phyloP scores from a whole-genome alignment of 2,113 vertebrate genomes.

The Anguilla japonica region DNA sequence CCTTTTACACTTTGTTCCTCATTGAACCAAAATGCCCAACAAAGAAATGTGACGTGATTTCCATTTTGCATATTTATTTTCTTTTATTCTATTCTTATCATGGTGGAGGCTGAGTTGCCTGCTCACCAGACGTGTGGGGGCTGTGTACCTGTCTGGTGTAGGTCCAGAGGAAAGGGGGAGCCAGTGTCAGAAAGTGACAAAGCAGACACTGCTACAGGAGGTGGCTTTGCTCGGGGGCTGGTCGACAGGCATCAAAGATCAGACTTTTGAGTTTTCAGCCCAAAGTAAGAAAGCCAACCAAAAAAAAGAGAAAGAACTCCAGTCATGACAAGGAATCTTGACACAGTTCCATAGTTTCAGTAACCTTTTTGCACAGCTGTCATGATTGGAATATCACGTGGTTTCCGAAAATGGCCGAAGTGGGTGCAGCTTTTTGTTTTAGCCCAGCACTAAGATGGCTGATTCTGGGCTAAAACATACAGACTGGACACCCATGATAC shows the following conservation, averaged over 20 bases:
- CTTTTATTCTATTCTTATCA: not conserved
- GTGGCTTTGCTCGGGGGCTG: not conserved
- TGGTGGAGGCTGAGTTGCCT: not conserved
- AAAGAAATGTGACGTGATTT: not conserved
- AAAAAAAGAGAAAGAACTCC: not conserved
- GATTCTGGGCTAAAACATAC: too few species aligned
- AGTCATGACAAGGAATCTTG: not conserved
- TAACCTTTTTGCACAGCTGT: not conserved
- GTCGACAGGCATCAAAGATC: not conserved
- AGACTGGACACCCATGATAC: too few species aligned
- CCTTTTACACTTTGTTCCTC: too few species aligned
- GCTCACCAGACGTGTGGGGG: not conserved
- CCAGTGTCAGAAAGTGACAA: not conserved
- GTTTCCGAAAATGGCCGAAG: too few species aligned
- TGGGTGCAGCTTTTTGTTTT: too few species aligned
- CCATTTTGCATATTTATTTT: not conserved
- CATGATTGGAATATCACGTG: not conserved
- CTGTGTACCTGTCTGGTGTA: not conserved
- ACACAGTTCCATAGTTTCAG: not conserved
- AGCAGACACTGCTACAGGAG: not conserved
- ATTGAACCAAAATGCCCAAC: conserved; percentile 6
- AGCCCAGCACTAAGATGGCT: too few species aligned
- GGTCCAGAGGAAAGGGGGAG: not conserved
- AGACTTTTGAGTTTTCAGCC: not conserved
- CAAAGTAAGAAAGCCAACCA: not conserved